Percentiles rank a stretch among this genome's conserved stretches.
Conservation (phyloP, 2,797 vertebrate genomes). For the Sparus aurata region DNA sequence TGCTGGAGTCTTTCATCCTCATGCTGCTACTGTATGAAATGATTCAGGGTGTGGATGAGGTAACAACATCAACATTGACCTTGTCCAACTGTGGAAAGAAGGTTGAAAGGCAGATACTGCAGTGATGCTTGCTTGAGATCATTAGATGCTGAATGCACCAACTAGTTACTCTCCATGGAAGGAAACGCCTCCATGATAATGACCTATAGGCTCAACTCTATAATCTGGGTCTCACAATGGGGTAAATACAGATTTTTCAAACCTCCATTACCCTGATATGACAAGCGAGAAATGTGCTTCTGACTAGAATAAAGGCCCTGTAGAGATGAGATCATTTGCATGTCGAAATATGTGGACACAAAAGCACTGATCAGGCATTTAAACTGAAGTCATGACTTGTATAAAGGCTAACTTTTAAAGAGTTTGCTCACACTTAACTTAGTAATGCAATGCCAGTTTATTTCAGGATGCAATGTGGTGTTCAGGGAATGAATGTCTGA, state of each 20-base stretch:
- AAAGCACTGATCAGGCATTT: not conserved
- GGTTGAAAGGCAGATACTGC: slow-evolving; percentile 36
- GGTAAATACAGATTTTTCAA: not conserved
- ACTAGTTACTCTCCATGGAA: not conserved
- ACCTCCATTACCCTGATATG: not conserved
- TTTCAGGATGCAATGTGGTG: not conserved
- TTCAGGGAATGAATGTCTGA: not conserved
- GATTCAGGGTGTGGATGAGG: slow-evolving; percentile 22
- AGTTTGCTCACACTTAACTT: not conserved
- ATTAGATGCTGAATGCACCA: slow-evolving; percentile 7
- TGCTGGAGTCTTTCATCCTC: slow-evolving; percentile 16
- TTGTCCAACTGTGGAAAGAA: slow-evolving; percentile 51
- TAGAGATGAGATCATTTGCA: not conserved
- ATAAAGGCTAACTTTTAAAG: not conserved
- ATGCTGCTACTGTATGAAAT: slow-evolving; percentile 28
- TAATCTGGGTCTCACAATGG: not conserved
- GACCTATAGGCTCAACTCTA: slow-evolving; percentile 7
- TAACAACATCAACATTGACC: slow-evolving; percentile 45
- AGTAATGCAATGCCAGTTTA: not conserved
- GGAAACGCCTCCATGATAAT: not conserved
- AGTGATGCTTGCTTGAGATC: slow-evolving; percentile 6
- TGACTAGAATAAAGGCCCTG: not conserved
- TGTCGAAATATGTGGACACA: not conserved
- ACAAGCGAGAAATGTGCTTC: not conserved
- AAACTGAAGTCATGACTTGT: not conserved